Conservation (phyloP, 2,113 vertebrate genomes). For the Forbesichthys papilliferus region DNA sequence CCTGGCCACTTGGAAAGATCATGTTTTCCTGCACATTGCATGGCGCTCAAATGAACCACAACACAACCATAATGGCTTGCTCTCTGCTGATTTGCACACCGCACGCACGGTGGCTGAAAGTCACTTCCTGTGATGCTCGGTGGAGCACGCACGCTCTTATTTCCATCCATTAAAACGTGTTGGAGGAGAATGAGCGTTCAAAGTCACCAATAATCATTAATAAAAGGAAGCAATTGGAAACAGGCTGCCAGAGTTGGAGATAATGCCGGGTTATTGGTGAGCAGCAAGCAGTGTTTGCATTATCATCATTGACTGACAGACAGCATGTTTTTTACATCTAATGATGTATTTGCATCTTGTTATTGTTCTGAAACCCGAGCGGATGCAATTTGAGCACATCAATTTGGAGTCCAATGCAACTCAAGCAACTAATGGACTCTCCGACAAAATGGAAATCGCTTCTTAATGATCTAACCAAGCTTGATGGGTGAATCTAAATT, state of each 20-base stretch:
- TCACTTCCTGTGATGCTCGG: conserved; percentile 70
- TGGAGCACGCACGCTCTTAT: conserved; percentile 57
- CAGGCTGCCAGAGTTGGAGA: conserved; percentile 43
- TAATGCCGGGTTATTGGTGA: conserved; percentile 44
- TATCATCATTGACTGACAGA: conserved; percentile 31
- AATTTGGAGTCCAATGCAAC: conserved; percentile 72
- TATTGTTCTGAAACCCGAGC: conserved; percentile 71
- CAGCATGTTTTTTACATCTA: conserved; percentile 63
- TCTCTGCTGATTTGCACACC: conserved; percentile 74
- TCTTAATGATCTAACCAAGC: conserved; percentile 77
- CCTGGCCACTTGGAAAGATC: conserved; percentile 74
- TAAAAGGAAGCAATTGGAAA: conserved; percentile 42
- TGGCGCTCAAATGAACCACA: conserved; percentile 77
- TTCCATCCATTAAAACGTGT: conserved; percentile 72
- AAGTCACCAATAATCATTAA: conserved; percentile 58
- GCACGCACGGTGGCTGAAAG: conserved; percentile 76
- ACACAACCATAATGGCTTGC: conserved; percentile 69
- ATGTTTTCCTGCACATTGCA: conserved; percentile 71
- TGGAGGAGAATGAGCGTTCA: conserved; percentile 38
- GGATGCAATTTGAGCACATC: conserved; percentile 73
- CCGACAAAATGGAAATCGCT: conserved; percentile 75
- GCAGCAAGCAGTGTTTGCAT: conserved; percentile 32
- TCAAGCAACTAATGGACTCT: conserved; percentile 76
- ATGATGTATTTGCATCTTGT: conserved; percentile 68
- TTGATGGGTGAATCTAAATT: conserved; percentile 76